Base-by-base conservation (phyloP, 2,888 invertebrate genomes). In the Leucophenga maculata region DNA sequence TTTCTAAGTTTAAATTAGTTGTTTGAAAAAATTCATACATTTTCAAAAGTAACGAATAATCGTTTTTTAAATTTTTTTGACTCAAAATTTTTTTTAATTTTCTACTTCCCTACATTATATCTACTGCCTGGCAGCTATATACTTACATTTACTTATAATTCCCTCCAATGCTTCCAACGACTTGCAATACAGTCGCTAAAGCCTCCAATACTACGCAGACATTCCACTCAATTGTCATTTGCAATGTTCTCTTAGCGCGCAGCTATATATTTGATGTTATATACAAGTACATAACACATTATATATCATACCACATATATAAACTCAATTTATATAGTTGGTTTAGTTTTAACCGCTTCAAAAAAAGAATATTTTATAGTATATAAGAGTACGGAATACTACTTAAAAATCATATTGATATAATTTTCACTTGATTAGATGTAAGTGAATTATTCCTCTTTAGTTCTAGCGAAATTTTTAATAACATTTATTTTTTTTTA, bases 311-410 rank as follows among this genome's bases (percentile, higher is more conserved):
- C 39, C 52, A 18, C 13, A 48, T 16, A 6, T 48, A 48, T 64
- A 32, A 44, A 67, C 32, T 65, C 20, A 20, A 50, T 46, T 62
- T 65, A 54, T 48, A 65, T 59, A 66, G 69, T 69, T 68, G 55
- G 55, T 60, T 67, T 67, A 55, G 22, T 60, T 66, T 65, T 69
- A 68, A 69, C 57, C 18, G 65, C 48, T 72, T 69, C 44, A 55
- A 64, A 65, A 44, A 50, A 66, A 59, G 52, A 65, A 65, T n/a
- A 48, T 62, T 62, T 62, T 65, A 39, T 48, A 57, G 65, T 62
- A 60, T 67, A 66, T 69, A 67, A 66, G 69, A 54, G 60, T 66
- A 54, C 66, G 14, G 26, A 57, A 48, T 44, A 31, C 16, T 52
- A 52, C 50, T 66, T 65, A 26, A 72, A 73, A 55, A 48, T 20